These are phyloP conservation scores for Leptopilina clavipes DNA, from an alignment of 1,140 invertebrate species.

Conservation along the genomic window DNA sequence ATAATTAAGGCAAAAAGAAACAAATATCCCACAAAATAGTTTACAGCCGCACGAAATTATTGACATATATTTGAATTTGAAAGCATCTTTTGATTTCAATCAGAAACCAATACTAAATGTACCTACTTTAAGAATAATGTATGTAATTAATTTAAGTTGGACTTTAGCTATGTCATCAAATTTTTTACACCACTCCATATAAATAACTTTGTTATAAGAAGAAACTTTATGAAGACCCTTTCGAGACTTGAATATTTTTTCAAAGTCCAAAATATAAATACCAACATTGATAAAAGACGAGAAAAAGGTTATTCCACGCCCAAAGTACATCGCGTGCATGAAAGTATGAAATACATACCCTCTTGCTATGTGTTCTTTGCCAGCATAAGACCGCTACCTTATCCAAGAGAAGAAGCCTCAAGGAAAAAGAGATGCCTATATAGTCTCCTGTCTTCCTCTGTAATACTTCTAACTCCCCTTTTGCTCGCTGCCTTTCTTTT, in stretches of 20 bases:
- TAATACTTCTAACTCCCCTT: slow-evolving; percentile 39
- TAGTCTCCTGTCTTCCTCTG: slow-evolving; percentile 47
- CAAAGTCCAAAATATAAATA: not conserved
- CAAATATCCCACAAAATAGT: slow-evolving; percentile 55
- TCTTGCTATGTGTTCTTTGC: slow-evolving; percentile 47
- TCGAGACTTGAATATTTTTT: not conserved
- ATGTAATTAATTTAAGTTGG: too few relatives aligned
- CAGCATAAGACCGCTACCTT: slow-evolving; percentile 49
- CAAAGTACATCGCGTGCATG: slow-evolving; percentile 57
- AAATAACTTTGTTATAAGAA: too few relatives aligned
- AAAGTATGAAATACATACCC: slow-evolving; percentile 42
- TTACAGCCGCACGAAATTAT: slow-evolving; percentile 31
- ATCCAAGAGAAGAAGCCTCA: slow-evolving; percentile 58
- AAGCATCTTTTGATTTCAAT: not conserved
- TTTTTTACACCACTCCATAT: too few relatives aligned
- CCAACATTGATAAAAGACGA: slow-evolving; percentile 48
- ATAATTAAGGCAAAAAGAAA: slow-evolving; percentile 54
- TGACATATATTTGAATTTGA: not conserved
- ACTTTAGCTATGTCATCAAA: too few relatives aligned
- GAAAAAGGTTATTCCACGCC: slow-evolving; percentile 66
- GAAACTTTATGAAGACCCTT: not conserved
- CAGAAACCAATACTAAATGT: too few relatives aligned
- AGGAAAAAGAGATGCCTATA: slow-evolving; percentile 60
- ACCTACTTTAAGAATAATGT: too few relatives aligned
- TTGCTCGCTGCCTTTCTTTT: slow-evolving; percentile 35